phyloP scores from a whole-genome alignment of 2,888 invertebrate genomes.

The Drosophila meridionalis region DNA sequence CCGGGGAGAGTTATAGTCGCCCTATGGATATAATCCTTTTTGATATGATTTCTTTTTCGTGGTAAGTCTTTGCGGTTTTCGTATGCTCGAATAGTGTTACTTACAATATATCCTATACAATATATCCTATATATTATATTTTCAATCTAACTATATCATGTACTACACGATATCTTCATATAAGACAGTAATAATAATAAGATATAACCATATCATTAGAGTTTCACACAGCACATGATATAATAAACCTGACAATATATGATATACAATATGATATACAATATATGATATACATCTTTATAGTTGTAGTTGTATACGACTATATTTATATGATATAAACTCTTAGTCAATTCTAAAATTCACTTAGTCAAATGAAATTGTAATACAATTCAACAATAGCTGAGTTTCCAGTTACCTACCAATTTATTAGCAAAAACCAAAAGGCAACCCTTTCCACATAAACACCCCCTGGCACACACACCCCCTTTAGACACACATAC shows the following conservation, averaged over 20 bases:
- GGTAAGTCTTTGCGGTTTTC: background rate
- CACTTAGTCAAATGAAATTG: slow-evolving; percentile 5
- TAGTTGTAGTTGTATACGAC: background rate
- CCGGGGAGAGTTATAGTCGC: background rate
- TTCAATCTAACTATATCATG: too few species aligned
- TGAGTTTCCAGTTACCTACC: slow-evolving; percentile 27
- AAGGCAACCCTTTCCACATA: slow-evolving; percentile 19
- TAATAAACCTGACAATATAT: too few species aligned
- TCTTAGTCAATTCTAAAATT: background rate
- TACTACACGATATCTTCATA: too few species aligned
- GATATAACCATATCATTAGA: too few species aligned
- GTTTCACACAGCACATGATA: too few species aligned
- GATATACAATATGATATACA: too few species aligned
- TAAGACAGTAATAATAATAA: too few species aligned
- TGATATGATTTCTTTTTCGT: background rate
- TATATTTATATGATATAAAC: background rate
- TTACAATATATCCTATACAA: too few species aligned
- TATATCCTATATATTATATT: too few species aligned
- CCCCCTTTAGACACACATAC: slow-evolving; percentile 6
- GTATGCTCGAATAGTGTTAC: background rate
- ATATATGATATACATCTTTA: too few species aligned
- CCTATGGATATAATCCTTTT: slow-evolving; percentile 2
- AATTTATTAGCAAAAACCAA: slow-evolving; percentile 47
- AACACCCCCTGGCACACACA: slow-evolving; percentile 10
- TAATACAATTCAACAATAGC: slow-evolving; percentile 14